A percentile compares a stretch with the other conserved stretches of the same genome.
phyloP scores from a whole-genome alignment of 2,888 invertebrate species.

The Trypoxylon attenuatum region DNA sequence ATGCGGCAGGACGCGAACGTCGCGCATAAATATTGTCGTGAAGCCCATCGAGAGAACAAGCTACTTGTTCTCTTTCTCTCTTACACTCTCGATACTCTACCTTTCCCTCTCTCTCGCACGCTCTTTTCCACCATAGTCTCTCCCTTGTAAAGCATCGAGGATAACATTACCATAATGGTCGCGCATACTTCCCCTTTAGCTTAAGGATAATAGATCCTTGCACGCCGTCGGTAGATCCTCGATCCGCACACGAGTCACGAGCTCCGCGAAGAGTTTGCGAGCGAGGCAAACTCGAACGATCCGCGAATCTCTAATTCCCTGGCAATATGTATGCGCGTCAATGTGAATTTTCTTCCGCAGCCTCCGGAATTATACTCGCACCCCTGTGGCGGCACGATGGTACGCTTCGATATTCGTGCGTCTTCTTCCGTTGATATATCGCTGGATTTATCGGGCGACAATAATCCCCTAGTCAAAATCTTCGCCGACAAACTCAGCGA shows the following conservation, averaged over 20 bases:
- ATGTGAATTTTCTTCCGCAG: slow-evolving; percentile 18
- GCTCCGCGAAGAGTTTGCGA: slow-evolving; percentile 17
- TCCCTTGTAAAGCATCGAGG: slow-evolving; percentile 27
- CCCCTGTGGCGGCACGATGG: no score
- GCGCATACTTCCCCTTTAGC: slow-evolving; percentile 45
- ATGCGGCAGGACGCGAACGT: slow-evolving; percentile 17
- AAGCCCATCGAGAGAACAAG: slow-evolving; percentile 1
- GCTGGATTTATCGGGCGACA: slow-evolving; percentile 5
- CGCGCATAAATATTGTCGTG: slow-evolving; percentile 39
- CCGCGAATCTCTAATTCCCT: slow-evolving; percentile 36
- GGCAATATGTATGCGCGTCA: slow-evolving; percentile 9
- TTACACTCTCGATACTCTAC: no score
- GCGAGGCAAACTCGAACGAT: no score
- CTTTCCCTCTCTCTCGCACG: no score
- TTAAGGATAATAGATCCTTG: slow-evolving; percentile 55
- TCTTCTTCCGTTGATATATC: slow-evolving; percentile 7
- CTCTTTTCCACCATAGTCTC: no score
- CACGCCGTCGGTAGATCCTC: slow-evolving; percentile 19
- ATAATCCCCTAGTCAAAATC: slow-evolving; percentile 6
- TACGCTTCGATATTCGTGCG: not conserved
- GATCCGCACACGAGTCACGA: slow-evolving; percentile 45
- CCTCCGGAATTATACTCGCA: slow-evolving; percentile 15
- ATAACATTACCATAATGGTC: slow-evolving; percentile 54
- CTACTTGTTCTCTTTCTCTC: no score
- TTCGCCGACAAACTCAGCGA: not conserved